A percentile compares a stretch with the other conserved stretches of the same genome.
Conservation (phyloP, 2,888 invertebrate species). For the Yponomeuta sedellus region DNA sequence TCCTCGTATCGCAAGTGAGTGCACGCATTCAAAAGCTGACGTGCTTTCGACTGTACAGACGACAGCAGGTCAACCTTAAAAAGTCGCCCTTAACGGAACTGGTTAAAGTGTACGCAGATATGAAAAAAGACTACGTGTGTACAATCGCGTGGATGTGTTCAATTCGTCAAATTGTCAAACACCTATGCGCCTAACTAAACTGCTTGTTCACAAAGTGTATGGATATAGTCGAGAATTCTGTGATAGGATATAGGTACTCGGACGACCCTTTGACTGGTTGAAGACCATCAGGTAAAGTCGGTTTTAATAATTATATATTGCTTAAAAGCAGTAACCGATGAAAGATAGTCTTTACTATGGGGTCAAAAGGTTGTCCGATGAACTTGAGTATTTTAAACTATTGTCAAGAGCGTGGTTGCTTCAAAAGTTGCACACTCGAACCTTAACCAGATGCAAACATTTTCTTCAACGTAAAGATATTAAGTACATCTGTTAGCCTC, state of each 20-base stretch:
- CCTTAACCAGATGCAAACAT: too few species aligned
- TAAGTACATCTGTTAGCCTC: too few species aligned
- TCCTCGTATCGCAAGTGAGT: too few species aligned
- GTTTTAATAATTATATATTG: background rate
- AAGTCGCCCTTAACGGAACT: too few species aligned
- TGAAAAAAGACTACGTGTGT: too few species aligned
- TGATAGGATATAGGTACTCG: slow-evolving; percentile 11
- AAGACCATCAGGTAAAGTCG: too few species aligned
- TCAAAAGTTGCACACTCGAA: background rate
- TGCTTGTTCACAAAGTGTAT: slow-evolving; percentile 9
- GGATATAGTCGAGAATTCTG: slow-evolving; percentile 4
- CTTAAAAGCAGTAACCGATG: background rate
- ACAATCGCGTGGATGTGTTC: too few species aligned
- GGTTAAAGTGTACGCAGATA: too few species aligned
- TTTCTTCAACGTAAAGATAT: too few species aligned
- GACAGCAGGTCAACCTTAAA: too few species aligned
- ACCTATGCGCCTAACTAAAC: background rate
- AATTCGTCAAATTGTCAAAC: background rate
- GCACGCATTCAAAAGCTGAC: too few species aligned
- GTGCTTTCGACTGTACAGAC: too few species aligned
- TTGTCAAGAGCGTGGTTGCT: background rate
- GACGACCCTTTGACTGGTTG: background rate
- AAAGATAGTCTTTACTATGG: background rate
- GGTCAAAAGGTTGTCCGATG: background rate
- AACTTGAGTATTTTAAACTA: background rate